Conservation (phyloP, 2,888 invertebrate species). For the Cheilosia vulpina region DNA sequence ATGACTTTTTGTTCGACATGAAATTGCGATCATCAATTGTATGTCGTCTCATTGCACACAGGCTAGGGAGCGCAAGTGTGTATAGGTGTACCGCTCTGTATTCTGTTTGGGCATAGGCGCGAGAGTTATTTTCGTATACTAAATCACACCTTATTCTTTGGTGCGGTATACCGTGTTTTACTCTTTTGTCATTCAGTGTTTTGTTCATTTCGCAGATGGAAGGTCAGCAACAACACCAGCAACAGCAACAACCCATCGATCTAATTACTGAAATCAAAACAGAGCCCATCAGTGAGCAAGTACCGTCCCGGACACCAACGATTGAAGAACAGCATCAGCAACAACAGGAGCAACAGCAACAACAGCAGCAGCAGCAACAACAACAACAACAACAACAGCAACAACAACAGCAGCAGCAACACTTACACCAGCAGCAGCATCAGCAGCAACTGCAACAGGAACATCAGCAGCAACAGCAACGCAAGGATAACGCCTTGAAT, state of each 20-base stretch:
- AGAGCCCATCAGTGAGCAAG: slow-evolving; percentile 62
- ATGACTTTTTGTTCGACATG: slow-evolving; percentile 36
- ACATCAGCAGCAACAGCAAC: slow-evolving; percentile 77
- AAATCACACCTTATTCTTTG: slow-evolving; percentile 18
- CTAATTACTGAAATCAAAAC: slow-evolving; percentile 73
- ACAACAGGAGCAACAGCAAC: slow-evolving; percentile 78
- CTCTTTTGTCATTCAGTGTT: slow-evolving; percentile 47
- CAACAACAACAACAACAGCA: slow-evolving; percentile 74
- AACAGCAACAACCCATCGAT: slow-evolving; percentile 76
- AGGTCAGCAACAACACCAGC: slow-evolving; percentile 80
- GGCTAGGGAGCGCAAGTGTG: slow-evolving; percentile 20
- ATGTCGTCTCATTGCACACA: slow-evolving; percentile 19
- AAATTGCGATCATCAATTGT: slow-evolving; percentile 51
- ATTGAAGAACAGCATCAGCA: slow-evolving; percentile 77
- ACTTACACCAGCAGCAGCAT: slow-evolving; percentile 60
- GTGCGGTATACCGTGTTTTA: background rate
- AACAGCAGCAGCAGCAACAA: slow-evolving; percentile 78
- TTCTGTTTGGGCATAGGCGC: slow-evolving; percentile 16
- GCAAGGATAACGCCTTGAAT: slow-evolving; percentile 59
- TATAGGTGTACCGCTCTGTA: background rate
- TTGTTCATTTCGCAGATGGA: slow-evolving; percentile 82
- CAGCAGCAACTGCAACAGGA: slow-evolving; percentile 56
- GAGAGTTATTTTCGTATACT: background rate
- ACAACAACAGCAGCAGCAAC: slow-evolving; percentile 75
- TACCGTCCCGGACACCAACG: slow-evolving; percentile 77